Conservation (phyloP, 2,888 invertebrate species). For the Epinotia nisella region DNA sequence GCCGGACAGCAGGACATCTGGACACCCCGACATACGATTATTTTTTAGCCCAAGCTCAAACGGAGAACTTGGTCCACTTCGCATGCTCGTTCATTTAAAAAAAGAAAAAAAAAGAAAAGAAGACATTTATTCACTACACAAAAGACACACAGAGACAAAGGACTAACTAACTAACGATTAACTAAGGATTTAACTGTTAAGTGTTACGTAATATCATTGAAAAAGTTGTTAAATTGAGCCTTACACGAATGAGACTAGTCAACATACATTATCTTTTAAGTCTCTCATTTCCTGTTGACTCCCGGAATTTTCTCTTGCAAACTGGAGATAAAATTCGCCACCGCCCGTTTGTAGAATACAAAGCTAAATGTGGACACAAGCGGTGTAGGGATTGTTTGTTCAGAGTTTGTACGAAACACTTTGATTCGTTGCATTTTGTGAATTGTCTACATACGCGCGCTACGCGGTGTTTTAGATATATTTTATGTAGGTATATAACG, state of each 20-base stretch:
- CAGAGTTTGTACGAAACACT: constrained; percentile 51
- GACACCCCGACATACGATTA: too few relatives aligned
- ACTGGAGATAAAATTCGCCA: constrained; percentile 50
- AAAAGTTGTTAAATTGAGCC: not conserved
- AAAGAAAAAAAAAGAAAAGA: too few relatives aligned
- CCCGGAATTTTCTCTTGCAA: constrained; percentile 48
- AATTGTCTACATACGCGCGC: not conserved
- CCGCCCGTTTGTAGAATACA: constrained; percentile 55
- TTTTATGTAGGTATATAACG: too few relatives aligned
- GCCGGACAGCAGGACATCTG: too few relatives aligned
- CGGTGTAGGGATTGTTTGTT: constrained; percentile 55
- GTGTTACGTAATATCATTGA: too few relatives aligned
- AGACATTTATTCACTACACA: too few relatives aligned
- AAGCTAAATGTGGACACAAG: constrained; percentile 59
- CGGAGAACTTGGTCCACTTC: too few relatives aligned
- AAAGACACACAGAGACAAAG: too few relatives aligned
- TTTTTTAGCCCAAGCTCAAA: too few relatives aligned
- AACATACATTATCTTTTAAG: constrained; percentile 15
- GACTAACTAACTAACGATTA: too few relatives aligned
- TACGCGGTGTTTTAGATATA: not conserved
- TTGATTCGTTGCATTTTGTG: constrained; percentile 57
- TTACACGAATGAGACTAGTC: not conserved
- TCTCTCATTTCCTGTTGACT: constrained; percentile 8
- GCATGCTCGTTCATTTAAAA: too few relatives aligned
- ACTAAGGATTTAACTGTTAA: too few relatives aligned